Base-by-base conservation (phyloP, 2,797 vertebrate genomes). In the Galagoides demidoff region DNA sequence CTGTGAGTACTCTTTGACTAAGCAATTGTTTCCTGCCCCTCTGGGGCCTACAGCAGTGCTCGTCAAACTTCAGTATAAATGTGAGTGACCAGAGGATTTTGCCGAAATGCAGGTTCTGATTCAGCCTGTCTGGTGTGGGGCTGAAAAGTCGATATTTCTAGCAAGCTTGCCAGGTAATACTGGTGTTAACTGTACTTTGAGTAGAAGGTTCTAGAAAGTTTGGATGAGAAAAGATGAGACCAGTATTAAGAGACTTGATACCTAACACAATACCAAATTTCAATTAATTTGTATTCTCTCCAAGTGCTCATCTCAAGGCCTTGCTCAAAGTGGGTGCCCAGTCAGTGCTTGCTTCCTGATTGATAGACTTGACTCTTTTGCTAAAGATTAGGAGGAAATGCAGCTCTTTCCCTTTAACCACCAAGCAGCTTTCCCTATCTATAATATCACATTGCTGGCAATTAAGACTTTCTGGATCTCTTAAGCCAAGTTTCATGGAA, bases 1-100 rank as follows among this genome's bases (percentile, higher is more conserved):
- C 39, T 16, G 5, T 52, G 77, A 59, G 31, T 16, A 20, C 31
- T 31, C 85, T 87, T 78, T 96, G 81, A 90, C 29, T 70, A 66
- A 94, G 43, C 86, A 90, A 71, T 49, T 70, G 20, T 71, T 93
- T 95, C 88, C 95, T n/a, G 77, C 74, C 84, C 55, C 59, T 78
- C 59, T 31, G 66, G 34, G 66, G 61, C 74, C 70, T 90, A 27
- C 23, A 64, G 43, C 20, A 34, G 29, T 76, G 74, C 29, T 83
- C 85, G 52, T 90, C 73, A 78, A 85, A 52, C 29, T 71, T 82
- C 71, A 39, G 45, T 1, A 1, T 73, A 43, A 13, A 17, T 52
- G 7, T 52, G 22, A 83, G 14, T n/a, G 29, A 70, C 37, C 49
- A 89, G n/a, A 73, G 31, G 17, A 81, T 77, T 90, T 92, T 76